Percentiles rank a stretch among this genome's conserved stretches.
Evolutionary conservation across 1,140 invertebrate genomes (phyloP).

Genomic region (Choristoneura fumiferana): DNA sequence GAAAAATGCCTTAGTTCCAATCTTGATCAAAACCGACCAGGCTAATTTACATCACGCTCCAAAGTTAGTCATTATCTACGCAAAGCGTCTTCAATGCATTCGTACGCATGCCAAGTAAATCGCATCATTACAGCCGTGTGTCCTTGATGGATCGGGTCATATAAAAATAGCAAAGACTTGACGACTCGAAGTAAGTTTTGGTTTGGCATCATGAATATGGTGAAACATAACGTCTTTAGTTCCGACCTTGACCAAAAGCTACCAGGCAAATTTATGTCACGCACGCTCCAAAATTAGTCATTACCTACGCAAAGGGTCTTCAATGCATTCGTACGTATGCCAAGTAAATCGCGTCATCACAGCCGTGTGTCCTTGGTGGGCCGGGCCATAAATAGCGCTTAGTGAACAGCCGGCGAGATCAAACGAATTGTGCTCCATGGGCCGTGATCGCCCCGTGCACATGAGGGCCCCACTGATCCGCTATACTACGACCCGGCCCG

Average conservation of each 20-base stretch:
- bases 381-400: slow-evolving; percentile 60
- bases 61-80: not conserved
- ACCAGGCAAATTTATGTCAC: no score
- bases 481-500: slow-evolving; percentile 26
- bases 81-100: slow-evolving; percentile 9
- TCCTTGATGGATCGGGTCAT: slow-evolving; percentile 44
- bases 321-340: slow-evolving; percentile 12
- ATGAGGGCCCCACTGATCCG: slow-evolving; percentile 49
- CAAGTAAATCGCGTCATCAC: slow-evolving; percentile 28
- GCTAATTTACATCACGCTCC: no score
- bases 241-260: no score
- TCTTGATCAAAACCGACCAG: no score
- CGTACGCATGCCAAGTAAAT: slow-evolving; percentile 11
- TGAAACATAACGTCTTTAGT: no score
- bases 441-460: slow-evolving; percentile 59
- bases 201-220: no score
- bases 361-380: slow-evolving; percentile 39
- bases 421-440: slow-evolving; percentile 70
- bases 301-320: not conserved
- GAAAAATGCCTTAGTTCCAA: no score
- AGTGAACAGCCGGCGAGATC: slow-evolving; percentile 59
- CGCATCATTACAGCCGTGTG: slow-evolving; percentile 35
- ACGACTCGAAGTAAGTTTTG: no score
- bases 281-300: not conserved
- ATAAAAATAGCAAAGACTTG: no score